Conservation (phyloP, 2,797 vertebrate species). For the Bradypodion pumilum region DNA sequence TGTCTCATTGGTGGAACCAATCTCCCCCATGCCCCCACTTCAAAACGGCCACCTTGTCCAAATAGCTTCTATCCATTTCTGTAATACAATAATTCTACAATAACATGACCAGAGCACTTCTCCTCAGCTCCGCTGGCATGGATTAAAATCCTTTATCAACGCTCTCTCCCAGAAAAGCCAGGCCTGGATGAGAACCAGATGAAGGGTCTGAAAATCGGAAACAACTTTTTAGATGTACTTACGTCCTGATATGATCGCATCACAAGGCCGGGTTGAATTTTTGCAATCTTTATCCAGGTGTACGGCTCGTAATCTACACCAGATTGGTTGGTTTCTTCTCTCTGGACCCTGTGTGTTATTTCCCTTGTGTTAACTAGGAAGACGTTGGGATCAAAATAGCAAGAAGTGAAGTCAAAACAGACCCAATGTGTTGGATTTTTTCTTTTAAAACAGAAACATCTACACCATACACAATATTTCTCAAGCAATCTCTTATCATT, state of each 20-base stretch:
- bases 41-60: constrained; percentile 42
- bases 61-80: constrained; percentile 50
- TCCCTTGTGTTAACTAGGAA: constrained; percentile 66
- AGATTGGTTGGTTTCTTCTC: constrained; percentile 54
- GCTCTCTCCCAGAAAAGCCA: constrained; percentile 45
- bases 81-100: constrained; percentile 56
- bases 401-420: constrained; percentile 53
- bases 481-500: neutral
- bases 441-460: neutral
- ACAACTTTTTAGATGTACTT: constrained; percentile 46
- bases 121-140: constrained; percentile 41
- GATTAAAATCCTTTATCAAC: constrained; percentile 48
- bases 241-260: constrained; percentile 58
- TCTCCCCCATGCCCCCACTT: constrained; percentile 18
- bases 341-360: constrained; percentile 47
- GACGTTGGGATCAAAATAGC: constrained; percentile 51
- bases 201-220: constrained; percentile 68
- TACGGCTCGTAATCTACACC: constrained; percentile 65
- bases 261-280: constrained; percentile 59
- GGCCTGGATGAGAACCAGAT: constrained; percentile 59
- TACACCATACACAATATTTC: no score
- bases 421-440: constrained; percentile 7
- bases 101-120: constrained; percentile 30
- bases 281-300: constrained; percentile 54
- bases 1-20: constrained; percentile 11